Percentiles rank a stretch among this genome's conserved stretches.
phyloP scores from a whole-genome alignment of 2,113 vertebrate genomes.

The Gnathonemus longibarbis region DNA sequence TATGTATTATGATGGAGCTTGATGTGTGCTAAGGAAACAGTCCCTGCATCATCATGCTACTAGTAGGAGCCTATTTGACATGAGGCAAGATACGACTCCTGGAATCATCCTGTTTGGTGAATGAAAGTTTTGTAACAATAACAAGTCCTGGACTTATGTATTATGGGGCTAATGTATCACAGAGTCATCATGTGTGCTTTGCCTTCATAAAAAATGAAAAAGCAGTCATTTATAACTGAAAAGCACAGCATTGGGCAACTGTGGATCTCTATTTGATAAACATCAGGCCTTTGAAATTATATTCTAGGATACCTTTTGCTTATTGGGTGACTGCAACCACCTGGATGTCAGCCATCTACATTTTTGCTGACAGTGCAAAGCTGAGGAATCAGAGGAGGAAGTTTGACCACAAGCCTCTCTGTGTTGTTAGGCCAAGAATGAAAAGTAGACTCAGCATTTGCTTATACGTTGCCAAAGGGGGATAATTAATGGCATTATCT shows the following conservation, averaged over 20 bases:
- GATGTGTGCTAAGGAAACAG: background rate
- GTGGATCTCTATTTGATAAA: background rate
- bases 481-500: background rate
- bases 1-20: background rate
- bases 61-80: background rate
- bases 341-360: slow-evolving; percentile 81
- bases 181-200: background rate
- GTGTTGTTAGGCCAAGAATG: slow-evolving; percentile 67
- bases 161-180: background rate
- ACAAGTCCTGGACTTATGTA: background rate
- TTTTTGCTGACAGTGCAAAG: slow-evolving; percentile 60
- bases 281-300: background rate
- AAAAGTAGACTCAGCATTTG: slow-evolving; percentile 64
- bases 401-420: slow-evolving; percentile 69
- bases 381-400: slow-evolving; percentile 67
- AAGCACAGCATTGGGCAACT: background rate
- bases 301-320: background rate
- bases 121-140: background rate
- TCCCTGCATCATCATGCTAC: background rate
- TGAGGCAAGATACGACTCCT: background rate
- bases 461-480: background rate
- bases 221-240: background rate
- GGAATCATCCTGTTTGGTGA: background rate
- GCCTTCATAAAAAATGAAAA: background rate
- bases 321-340: slow-evolving; percentile 69